Evolutionary conservation across 2,113 vertebrate genomes (phyloP).

Genomic region (Aphyosemion australe): DNA sequence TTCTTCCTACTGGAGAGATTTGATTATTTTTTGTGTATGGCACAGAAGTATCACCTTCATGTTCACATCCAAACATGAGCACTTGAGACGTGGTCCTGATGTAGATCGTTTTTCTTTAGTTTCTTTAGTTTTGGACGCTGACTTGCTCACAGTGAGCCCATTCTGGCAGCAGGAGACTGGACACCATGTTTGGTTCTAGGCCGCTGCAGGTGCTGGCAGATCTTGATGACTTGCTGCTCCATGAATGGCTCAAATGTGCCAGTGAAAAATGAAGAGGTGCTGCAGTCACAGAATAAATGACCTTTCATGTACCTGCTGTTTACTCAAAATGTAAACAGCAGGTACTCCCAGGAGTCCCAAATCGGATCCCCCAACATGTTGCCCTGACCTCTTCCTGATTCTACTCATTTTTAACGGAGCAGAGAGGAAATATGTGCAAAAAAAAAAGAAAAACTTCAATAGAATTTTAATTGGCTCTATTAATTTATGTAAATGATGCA

Average conservation of each 20-base stretch:
- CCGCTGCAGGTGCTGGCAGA: conserved; percentile 13
- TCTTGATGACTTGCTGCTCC: conserved; percentile 45
- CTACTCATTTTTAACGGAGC: conserved; percentile 39
- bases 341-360: conserved; percentile 60
- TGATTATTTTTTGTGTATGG: conserved; percentile 38
- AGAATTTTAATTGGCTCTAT: conserved; percentile 71
- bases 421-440: conserved; percentile 9
- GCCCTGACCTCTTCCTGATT: conserved; percentile 56
- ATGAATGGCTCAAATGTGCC: conserved; percentile 50
- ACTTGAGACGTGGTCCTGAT: conserved; percentile 21
- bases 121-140: conserved; percentile 2
- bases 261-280: conserved; percentile 14
- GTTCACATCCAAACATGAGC: conserved; percentile 26
- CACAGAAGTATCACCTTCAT: conserved; percentile 44
- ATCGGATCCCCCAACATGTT: conserved; percentile 63
- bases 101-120: background rate
- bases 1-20: conserved; percentile 30
- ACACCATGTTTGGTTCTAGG: conserved; percentile 28
- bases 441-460: conserved; percentile 54
- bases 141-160: conserved; percentile 22
- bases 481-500: conserved; percentile 74
- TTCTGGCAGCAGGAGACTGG: conserved; percentile 23
- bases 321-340: conserved; percentile 48
- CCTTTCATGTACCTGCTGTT: conserved; percentile 66
- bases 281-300: conserved; percentile 34